A percentile compares a stretch with the other conserved stretches of the same genome.
Conservation (phyloP, 2,888 invertebrate genomes). For the Heteromyza rotundicornis region DNA sequence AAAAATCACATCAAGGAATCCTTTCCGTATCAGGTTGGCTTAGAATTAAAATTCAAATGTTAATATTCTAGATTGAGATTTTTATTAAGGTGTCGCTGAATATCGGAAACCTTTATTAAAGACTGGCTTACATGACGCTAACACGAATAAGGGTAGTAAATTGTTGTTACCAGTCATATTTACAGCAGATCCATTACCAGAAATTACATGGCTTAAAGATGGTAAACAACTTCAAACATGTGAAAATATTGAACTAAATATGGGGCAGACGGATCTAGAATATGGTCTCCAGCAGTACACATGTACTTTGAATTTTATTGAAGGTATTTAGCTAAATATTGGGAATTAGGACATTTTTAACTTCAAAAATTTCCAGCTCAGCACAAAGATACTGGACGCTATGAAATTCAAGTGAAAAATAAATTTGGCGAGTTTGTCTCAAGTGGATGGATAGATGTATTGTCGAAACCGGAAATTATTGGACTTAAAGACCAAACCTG, state of each 20-base stretch:
- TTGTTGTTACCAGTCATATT: conserved; percentile 75
- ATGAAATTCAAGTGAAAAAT: conserved; percentile 80
- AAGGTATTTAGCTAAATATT: conserved; percentile 45
- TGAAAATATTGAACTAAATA: conserved; percentile 70
- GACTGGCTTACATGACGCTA: conserved; percentile 71
- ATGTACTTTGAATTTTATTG: conserved; percentile 77
- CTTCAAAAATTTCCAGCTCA: conserved; percentile 56
- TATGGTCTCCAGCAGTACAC: conserved; percentile 83
- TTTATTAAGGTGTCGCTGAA: conserved; percentile 72
- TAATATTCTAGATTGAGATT: background rate
- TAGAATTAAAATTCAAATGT: conserved; percentile 2
- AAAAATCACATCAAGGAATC: conserved; percentile 74
- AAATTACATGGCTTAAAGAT: conserved; percentile 83
- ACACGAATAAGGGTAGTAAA: conserved; percentile 73
- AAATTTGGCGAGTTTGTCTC: conserved; percentile 79
- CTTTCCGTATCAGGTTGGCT: conserved; percentile 75
- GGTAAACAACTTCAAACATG: conserved; percentile 72
- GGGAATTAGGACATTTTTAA: background rate
- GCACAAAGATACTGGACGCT: conserved; percentile 81
- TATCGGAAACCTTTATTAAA: conserved; percentile 79
- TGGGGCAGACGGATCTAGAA: conserved; percentile 72
- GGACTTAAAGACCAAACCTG: conserved; percentile 76
- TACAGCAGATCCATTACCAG: conserved; percentile 88
- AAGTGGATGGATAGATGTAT: conserved; percentile 77
- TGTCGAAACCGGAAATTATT: conserved; percentile 79